phyloP scores from a whole-genome alignment of 2,888 invertebrate genomes.

The Fragum whitleyi region DNA sequence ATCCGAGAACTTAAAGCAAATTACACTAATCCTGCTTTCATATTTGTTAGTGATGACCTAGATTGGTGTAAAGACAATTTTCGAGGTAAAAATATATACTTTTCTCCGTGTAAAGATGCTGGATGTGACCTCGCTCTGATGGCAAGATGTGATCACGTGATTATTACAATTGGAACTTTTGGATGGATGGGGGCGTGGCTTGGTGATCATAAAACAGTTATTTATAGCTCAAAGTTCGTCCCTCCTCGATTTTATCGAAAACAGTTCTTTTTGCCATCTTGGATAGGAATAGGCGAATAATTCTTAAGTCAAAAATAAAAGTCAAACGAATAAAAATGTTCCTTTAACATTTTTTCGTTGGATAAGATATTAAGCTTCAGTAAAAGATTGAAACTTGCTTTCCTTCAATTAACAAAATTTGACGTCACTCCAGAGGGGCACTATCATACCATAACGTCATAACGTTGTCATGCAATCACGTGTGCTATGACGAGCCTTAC shows the following conservation, averaged over 20 bases:
- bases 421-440: no score
- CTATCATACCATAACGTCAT: no score
- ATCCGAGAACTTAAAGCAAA: neutral
- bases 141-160: conserved; percentile 11
- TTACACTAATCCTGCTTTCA: neutral
- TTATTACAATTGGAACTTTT: conserved; percentile 6
- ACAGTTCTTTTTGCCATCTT: neutral
- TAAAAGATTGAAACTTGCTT: neutral
- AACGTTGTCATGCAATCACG: no score
- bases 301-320: no score
- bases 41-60: conserved; percentile 13
- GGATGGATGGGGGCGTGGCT: conserved; percentile 16
- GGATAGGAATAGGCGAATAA: neutral
- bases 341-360: no score
- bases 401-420: no score
- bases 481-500: no score
- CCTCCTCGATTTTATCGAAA: neutral
- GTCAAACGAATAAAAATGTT: no score
- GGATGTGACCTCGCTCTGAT: conserved; percentile 14
- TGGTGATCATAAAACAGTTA: neutral
- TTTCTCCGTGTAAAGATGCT: neutral
- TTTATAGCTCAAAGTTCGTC: conserved; percentile 13
- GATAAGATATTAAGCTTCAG: no score
- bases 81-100: neutral
- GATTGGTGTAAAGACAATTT: neutral